phyloP scores from a whole-genome alignment of 2,888 invertebrate genomes.

The Lasioglossum calceatum region DNA sequence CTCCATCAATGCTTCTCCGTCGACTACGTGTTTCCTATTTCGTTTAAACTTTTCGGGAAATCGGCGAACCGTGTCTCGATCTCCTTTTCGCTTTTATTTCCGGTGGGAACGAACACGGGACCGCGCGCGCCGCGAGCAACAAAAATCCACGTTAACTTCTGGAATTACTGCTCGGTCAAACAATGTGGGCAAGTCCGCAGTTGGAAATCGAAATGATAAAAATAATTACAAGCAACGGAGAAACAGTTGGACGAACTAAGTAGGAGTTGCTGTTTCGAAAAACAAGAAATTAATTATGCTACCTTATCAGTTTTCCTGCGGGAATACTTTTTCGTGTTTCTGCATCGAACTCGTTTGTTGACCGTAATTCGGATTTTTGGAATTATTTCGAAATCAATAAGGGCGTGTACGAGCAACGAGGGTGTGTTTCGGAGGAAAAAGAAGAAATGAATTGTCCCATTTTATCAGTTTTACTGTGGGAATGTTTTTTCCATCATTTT shows the following conservation, averaged over 20 bases:
- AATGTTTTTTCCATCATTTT: background rate
- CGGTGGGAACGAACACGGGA: background rate
- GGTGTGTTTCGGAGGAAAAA: background rate
- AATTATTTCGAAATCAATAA: background rate
- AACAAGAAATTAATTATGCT: too few species aligned
- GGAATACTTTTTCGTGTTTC: too few species aligned
- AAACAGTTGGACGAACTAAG: background rate
- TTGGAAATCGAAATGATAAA: background rate
- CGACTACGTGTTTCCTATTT: background rate
- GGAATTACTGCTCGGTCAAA: background rate
- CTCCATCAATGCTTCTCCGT: background rate
- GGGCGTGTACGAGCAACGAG: background rate
- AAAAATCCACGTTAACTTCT: background rate
- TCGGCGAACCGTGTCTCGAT: background rate
- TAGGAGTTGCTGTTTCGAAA: too few species aligned
- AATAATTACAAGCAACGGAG: background rate
- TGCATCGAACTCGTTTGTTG: too few species aligned
- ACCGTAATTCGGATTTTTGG: background rate
- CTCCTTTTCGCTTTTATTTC: background rate
- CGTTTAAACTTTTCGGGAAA: slow-evolving; percentile 4
- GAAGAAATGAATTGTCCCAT: background rate
- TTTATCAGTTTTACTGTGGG: background rate
- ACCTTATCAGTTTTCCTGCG: too few species aligned
- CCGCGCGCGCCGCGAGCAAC: background rate
- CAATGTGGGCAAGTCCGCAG: background rate